phyloP scores from a whole-genome alignment of 2,888 invertebrate species.

The Phragmatobia fuliginosa region DNA sequence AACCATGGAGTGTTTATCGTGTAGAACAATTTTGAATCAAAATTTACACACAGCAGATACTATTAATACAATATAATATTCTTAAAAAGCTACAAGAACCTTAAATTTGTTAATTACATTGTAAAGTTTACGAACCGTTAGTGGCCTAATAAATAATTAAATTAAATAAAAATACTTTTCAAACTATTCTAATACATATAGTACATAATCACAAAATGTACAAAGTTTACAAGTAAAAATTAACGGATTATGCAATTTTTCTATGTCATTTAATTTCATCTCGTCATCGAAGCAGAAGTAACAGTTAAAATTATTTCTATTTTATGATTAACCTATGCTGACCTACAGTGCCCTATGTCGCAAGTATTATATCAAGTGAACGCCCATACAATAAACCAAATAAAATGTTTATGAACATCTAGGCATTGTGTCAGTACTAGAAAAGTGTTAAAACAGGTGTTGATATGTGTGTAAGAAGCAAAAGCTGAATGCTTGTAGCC shows the following conservation, averaged over 20 bases:
- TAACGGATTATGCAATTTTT: not conserved
- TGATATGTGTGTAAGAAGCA: too few relatives aligned
- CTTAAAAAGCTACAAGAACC: too few relatives aligned
- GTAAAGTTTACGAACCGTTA: not conserved
- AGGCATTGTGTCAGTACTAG: not conserved
- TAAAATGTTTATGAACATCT: not conserved
- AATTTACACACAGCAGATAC: not conserved
- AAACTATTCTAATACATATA: too few relatives aligned
- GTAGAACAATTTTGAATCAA: not conserved
- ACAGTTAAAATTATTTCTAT: not conserved
- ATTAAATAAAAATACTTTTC: too few relatives aligned
- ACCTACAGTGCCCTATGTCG: not conserved
- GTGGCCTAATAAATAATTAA: too few relatives aligned
- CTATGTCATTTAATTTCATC: not conserved
- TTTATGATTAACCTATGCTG: not conserved
- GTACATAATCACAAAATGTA: too few relatives aligned
- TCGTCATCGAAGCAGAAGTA: not conserved
- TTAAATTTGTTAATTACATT: too few relatives aligned
- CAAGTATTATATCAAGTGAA: not conserved
- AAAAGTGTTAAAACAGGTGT: not conserved
- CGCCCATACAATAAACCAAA: not conserved
- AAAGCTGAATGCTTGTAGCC: too few relatives aligned
- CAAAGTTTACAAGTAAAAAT: too few relatives aligned
- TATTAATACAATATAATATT: too few relatives aligned
- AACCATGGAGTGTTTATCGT: not conserved